Evolutionary conservation across 1,140 invertebrate genomes (phyloP).

Genomic region (Homarus americanus): DNA sequence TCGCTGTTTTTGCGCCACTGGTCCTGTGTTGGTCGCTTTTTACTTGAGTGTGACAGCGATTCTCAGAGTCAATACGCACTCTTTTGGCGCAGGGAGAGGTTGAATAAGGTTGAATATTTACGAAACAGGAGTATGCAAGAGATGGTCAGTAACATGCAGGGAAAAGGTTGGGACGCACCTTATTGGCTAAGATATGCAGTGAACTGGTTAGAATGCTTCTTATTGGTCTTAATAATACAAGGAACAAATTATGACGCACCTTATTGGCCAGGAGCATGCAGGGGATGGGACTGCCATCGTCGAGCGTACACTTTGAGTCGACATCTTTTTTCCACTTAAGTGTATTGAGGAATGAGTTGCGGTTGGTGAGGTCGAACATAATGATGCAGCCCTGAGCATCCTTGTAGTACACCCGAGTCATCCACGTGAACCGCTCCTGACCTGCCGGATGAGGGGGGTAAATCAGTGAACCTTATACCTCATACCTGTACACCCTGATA

Average conservation of each 20-base stretch:
- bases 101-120: too few relatives aligned
- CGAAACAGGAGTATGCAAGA: not conserved
- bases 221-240: slow-evolving; percentile 82
- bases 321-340: slow-evolving; percentile 83
- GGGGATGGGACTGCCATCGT: slow-evolving; percentile 81
- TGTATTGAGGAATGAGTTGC: slow-evolving; percentile 81
- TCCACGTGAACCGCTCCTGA: slow-evolving; percentile 83
- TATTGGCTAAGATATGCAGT: not conserved
- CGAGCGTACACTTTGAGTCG: slow-evolving; percentile 81
- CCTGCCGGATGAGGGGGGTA: too few relatives aligned
- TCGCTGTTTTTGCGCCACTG: too few relatives aligned
- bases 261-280: slow-evolving; percentile 83
- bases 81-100: too few relatives aligned
- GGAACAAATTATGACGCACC: slow-evolving; percentile 78
- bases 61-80: too few relatives aligned
- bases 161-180: not conserved
- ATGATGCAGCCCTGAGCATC: slow-evolving; percentile 83
- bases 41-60: too few relatives aligned
- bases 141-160: slow-evolving; percentile 80
- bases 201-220: slow-evolving; percentile 77
- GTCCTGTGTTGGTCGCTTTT: too few relatives aligned
- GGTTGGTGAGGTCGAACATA: slow-evolving; percentile 83
- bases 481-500: too few relatives aligned
- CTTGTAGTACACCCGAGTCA: slow-evolving; percentile 84
- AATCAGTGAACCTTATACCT: too few relatives aligned